Base-by-base conservation (phyloP, 1,140 invertebrate species). In the Teleogryllus occipitalis region DNA sequence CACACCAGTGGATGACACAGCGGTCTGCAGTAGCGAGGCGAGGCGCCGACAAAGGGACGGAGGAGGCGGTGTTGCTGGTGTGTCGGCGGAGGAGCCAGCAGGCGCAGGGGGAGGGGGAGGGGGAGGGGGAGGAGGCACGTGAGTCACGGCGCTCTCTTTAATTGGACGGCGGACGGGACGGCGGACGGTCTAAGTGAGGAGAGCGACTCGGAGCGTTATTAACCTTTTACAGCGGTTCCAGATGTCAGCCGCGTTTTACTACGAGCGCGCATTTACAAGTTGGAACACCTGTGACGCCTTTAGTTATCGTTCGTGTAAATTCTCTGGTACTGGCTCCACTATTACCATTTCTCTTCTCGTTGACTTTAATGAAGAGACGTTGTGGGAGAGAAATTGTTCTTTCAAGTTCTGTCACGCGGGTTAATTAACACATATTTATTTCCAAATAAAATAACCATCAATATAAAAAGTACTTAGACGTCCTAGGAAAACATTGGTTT, bases 281-380 rank as follows among this genome's bases (percentile, higher is more conserved):
- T 65, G 54, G 54, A 65, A 65, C 54, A 65, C 54, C 54, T 65
- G 54, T 65, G 54, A 65, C 54, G 54, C 18, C 54, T 65, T 65
- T 65, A 65, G 10, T 65, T 65, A 65, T 65, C 54, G 54, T 65
- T 65, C 54, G 54, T 65, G 54, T 65, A 65, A 65, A 65, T 65
- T 65, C 54, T 65, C 54, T 18, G 10, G 18, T 65, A 65, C 54
- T 65, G 10, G 18, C 10, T 65, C 54, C 10, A 14, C 54, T 65
- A 65, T 65, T 65, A 18, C 54, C 54, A 7, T 18, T 65, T 65
- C 18, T 18, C 54, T 65, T 65, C 54, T 7, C 10, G 27, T 3
- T 14, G 54, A 65, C 18, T 65, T 65, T 65, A 65, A 65, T 65
- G 54, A 65, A 65, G 54, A 18, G 18, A 65, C 18, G 18, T 65